Evolutionary conservation across 2,888 invertebrate genomes (phyloP), one percentile per base, ranked within the genome.

Genomic region (Neoscelio sp.): DNA sequence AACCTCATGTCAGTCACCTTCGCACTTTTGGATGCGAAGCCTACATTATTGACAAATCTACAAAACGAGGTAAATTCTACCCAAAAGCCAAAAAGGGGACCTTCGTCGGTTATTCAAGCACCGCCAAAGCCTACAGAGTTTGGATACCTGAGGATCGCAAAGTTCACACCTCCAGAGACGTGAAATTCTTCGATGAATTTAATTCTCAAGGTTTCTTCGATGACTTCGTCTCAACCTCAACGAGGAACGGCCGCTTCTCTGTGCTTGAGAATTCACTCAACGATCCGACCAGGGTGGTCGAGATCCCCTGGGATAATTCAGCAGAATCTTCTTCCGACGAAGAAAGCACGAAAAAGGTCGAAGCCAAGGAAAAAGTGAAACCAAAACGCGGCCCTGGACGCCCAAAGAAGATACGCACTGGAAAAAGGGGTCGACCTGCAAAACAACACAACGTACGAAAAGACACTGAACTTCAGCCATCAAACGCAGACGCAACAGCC

Each of bases 121-220:
- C n/a, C n/a, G n/a, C n/a, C n/a, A n/a, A n/a, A n/a, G n/a, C n/a
- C n/a, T n/a, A n/a, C n/a, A n/a, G n/a, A n/a, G n/a, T n/a, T n/a
- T n/a, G n/a, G n/a, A n/a, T n/a, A n/a, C n/a, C n/a, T n/a, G 40
- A 30, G 0, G 56, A 75, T 10, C 71, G 13, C 6, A 48, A 23
- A 4, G 40, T 80, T 6, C 50, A 64, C 28, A 42, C 80, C 10
- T 52, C 80, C 0, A 46, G 82, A 35, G 78, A 82, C 15, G 75
- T 82, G 0, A 80, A 73, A 54, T 78, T 75, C n/a, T 33, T 68
- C 6, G 67, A 64, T 4, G 17, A 73, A 33, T 28, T 50, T 8
- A 26, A 56, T n/a, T 5, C 18, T 2, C 15, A 48, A 1, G n/a
- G 35, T 5, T n/a, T 18, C 10, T 50, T 12, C 13, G 40, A 30